These are phyloP conservation scores for Rousettus leschenaultii DNA, from an alignment of 2,113 vertebrate species.

Conservation along the genomic window DNA sequence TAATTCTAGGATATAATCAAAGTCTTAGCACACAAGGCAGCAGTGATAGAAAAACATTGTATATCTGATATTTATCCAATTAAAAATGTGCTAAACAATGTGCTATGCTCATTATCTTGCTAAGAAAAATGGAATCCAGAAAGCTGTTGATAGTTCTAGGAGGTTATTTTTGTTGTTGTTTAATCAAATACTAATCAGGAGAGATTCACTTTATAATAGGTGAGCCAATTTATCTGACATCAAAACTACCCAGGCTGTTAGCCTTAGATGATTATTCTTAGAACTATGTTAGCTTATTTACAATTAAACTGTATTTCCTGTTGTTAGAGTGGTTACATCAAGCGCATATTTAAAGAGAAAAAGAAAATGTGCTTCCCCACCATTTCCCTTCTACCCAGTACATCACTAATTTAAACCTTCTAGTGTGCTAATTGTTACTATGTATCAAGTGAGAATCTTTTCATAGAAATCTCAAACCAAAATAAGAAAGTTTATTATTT, in stretches of 20 bases:
- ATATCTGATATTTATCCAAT: slow-evolving; percentile 65
- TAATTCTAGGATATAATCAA: slow-evolving; percentile 24
- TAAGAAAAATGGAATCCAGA: slow-evolving; percentile 69
- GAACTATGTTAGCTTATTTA: slow-evolving; percentile 56
- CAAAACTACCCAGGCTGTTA: slow-evolving; percentile 63
- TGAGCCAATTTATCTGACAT: slow-evolving; percentile 67
- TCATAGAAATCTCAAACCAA: slow-evolving; percentile 1
- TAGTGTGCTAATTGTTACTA: neutral
- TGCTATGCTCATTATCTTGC: slow-evolving; percentile 66
- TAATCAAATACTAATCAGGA: slow-evolving; percentile 68
- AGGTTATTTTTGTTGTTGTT: slow-evolving; percentile 74
- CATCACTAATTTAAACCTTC: slow-evolving; percentile 6
- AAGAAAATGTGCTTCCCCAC: slow-evolving; percentile 1
- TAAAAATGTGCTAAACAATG: slow-evolving; percentile 69
- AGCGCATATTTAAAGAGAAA: slow-evolving; percentile 11
- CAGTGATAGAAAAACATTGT: slow-evolving; percentile 49
- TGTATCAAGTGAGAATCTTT: neutral
- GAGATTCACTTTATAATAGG: slow-evolving; percentile 60
- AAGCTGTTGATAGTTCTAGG: slow-evolving; percentile 71
- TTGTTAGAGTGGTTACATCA: slow-evolving; percentile 47
- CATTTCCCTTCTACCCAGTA: neutral
- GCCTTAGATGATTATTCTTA: slow-evolving; percentile 58
- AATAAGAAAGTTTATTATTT: slow-evolving; percentile 24
- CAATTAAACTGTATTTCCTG: slow-evolving; percentile 67
- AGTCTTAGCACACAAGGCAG: slow-evolving; percentile 36